A percentile compares a stretch with the other conserved stretches of the same genome.
Conservation (phyloP, 2,797 vertebrate genomes). For the Adelosebastes latens region DNA sequence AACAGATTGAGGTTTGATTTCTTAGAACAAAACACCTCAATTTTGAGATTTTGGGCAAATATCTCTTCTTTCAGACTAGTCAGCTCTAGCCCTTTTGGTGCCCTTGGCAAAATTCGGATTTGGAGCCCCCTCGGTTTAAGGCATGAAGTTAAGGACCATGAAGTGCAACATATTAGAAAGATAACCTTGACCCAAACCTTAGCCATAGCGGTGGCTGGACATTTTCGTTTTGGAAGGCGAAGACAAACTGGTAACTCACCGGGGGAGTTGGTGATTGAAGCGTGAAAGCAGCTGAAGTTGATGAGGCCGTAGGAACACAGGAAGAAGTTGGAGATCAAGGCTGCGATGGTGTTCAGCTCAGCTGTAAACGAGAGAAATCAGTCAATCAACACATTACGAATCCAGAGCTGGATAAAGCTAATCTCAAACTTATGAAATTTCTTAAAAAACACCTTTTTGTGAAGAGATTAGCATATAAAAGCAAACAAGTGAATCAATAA, state of each 20-base stretch:
- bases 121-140: too few species aligned
- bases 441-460: neutral
- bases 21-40: neutral
- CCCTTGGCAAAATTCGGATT: too few species aligned
- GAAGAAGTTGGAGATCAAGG: conserved; percentile 86
- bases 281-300: conserved; percentile 87
- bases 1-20: neutral
- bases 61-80: too few species aligned
- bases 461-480: neutral
- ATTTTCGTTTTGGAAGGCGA: neutral
- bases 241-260: conserved; percentile 58
- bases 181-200: neutral
- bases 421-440: neutral
- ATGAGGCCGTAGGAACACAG: conserved; percentile 84
- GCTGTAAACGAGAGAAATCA: conserved; percentile 58
- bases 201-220: neutral
- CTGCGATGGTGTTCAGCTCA: conserved; percentile 78
- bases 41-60: too few species aligned
- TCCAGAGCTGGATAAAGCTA: neutral
- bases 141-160: too few species aligned
- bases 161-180: too few species aligned
- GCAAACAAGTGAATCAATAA: neutral
- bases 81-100: too few species aligned
- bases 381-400: neutral
- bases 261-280: conserved; percentile 83